Percentiles rank a stretch among this genome's conserved stretches.
These are phyloP conservation scores for Calameuta idolon DNA, from an alignment of 2,888 invertebrate species.

Conservation along the genomic window DNA sequence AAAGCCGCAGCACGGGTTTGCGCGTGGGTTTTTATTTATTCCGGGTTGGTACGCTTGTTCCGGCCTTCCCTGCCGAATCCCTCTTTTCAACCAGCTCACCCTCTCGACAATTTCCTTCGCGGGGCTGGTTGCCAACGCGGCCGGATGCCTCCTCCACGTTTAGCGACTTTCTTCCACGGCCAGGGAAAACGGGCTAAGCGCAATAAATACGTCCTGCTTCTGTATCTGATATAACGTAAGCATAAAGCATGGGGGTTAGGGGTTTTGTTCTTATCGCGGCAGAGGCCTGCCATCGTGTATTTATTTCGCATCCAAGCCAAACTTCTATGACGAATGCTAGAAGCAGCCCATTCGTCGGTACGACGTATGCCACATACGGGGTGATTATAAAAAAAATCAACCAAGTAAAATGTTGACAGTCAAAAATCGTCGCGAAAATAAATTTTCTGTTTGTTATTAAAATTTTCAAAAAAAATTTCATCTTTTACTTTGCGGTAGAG, in stretches of 20 bases:
- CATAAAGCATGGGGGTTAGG: background rate
- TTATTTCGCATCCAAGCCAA: background rate
- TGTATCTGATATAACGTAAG: constrained; percentile 23
- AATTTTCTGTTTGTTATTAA: background rate
- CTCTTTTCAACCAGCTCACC: constrained; percentile 44
- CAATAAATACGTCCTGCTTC: constrained; percentile 49
- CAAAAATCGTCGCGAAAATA: background rate
- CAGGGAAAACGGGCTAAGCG: constrained; percentile 21
- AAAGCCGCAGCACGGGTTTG: constrained; percentile 33
- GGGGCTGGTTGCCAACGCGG: constrained; percentile 47
- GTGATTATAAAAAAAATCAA: background rate
- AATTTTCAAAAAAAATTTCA: background rate
- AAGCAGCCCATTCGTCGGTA: background rate
- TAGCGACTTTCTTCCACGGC: constrained; percentile 46
- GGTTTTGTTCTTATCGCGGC: constrained; percentile 1
- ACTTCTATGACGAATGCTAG: background rate
- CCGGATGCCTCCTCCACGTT: constrained; percentile 30
- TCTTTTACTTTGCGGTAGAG: background rate
- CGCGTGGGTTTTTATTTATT: constrained; percentile 54
- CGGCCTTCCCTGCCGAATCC: constrained; percentile 46
- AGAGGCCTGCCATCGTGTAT: background rate
- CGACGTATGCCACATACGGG: background rate
- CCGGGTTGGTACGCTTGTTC: constrained; percentile 54
- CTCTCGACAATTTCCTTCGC: constrained; percentile 43
- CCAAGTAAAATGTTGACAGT: background rate